These are phyloP conservation scores for Megamerina dolium DNA, from an alignment of 2,888 invertebrate species.

Conservation along the genomic window DNA sequence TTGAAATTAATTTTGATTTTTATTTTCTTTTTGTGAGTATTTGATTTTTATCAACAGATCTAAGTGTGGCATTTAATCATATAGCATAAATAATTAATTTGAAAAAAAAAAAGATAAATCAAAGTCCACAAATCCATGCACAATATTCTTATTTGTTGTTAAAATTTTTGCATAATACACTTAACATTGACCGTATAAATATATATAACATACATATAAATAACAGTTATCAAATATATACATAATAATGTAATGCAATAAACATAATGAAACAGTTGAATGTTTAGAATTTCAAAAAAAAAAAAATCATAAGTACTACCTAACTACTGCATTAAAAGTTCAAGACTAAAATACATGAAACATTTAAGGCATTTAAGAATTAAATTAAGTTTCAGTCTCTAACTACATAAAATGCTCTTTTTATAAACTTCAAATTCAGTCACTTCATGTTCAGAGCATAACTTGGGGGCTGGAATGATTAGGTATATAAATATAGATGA, in stretches of 20 bases:
- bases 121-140: slow-evolving; percentile 1
- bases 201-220: neutral
- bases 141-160: slow-evolving; percentile 7
- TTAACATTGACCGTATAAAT: neutral
- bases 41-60: slow-evolving; percentile 5
- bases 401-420: no score
- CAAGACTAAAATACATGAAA: no score
- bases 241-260: neutral
- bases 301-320: no score
- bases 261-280: slow-evolving; percentile 5
- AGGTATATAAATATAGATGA: no score
- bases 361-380: no score
- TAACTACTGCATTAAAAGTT: no score
- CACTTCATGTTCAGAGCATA: no score
- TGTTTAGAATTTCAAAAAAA: slow-evolving; percentile 7
- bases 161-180: slow-evolving; percentile 3
- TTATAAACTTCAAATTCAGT: no score
- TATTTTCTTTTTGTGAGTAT: slow-evolving; percentile 2
- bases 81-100: no score
- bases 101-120: slow-evolving; percentile 1
- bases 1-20: no score
- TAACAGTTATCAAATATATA: neutral
- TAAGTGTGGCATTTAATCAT: slow-evolving; percentile 10
- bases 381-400: no score
- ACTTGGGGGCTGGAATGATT: no score